phyloP scores from a whole-genome alignment of 1,140 invertebrate species.

The Pantala flavescens region DNA sequence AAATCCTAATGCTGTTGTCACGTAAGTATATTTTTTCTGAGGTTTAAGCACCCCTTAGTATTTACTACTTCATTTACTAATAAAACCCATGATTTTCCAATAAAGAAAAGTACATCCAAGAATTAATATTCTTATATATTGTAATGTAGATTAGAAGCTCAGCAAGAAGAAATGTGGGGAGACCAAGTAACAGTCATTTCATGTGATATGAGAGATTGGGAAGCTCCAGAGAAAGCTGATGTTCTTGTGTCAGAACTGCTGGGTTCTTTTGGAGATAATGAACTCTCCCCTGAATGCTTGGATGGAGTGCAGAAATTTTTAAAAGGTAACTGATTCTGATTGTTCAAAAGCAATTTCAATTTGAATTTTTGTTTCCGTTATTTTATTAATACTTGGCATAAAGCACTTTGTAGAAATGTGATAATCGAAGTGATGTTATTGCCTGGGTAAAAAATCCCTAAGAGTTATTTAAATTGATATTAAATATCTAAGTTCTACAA shows the following conservation, averaged over 20 bases:
- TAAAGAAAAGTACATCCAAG: too few species aligned
- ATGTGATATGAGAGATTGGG: conserved; percentile 86
- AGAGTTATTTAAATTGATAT: too few species aligned
- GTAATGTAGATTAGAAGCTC: conserved; percentile 50
- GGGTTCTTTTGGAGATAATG: conserved; percentile 98
- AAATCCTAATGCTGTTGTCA: conserved; percentile 92
- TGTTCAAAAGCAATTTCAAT: conserved; percentile 7
- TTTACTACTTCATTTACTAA: conserved; percentile 13
- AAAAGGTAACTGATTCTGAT: conserved; percentile 50
- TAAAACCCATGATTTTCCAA: too few species aligned
- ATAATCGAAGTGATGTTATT: too few species aligned
- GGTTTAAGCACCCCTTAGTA: conserved; percentile 16
- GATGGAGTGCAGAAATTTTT: conserved; percentile 86
- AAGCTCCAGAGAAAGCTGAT: conserved; percentile 74
- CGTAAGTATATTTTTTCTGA: conserved; percentile 40
- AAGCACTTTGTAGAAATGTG: too few species aligned
- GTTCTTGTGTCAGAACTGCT: conserved; percentile 94
- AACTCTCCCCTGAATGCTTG: conserved; percentile 95
- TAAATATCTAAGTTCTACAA: too few species aligned
- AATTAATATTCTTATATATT: not conserved
- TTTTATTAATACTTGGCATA: too few species aligned
- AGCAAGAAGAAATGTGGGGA: conserved; percentile 72
- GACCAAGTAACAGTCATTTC: conserved; percentile 63
- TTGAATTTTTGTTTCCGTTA: not conserved
- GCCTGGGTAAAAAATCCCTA: too few species aligned